These are phyloP conservation scores for Gerris lacustris DNA, from an alignment of 2,888 invertebrate species.

Conservation along the genomic window DNA sequence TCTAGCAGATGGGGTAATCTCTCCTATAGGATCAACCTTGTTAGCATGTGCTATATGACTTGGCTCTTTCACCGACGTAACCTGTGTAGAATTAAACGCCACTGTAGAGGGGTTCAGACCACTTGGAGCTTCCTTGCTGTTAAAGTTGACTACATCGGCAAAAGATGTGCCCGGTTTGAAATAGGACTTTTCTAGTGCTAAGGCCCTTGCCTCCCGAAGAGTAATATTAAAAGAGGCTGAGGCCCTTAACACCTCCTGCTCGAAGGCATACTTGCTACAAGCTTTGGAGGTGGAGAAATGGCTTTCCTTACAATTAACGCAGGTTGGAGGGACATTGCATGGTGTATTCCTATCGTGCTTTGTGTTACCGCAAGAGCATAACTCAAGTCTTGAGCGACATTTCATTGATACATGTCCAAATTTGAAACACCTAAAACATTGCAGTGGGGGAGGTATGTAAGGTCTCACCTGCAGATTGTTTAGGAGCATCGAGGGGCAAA, in stretches of 20 bases:
- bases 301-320: not conserved
- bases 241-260: not conserved
- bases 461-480: not conserved
- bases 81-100: too few relatives aligned
- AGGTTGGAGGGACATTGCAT: not conserved
- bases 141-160: not conserved
- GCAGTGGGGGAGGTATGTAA: not conserved
- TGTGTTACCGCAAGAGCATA: not conserved
- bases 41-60: too few relatives aligned
- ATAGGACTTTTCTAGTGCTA: not conserved
- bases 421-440: not conserved
- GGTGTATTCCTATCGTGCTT: not conserved
- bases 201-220: not conserved
- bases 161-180: not conserved
- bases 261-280: not conserved
- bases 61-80: too few relatives aligned
- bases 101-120: too few relatives aligned
- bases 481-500: not conserved
- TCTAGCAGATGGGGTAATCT: too few relatives aligned
- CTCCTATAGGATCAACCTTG: too few relatives aligned
- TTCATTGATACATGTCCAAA: not conserved
- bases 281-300: not conserved
- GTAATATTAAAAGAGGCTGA: not conserved
- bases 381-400: not conserved
- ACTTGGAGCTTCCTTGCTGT: too few relatives aligned